phyloP scores from a whole-genome alignment of 2,113 vertebrate species.

The Oryzias melastigma region DNA sequence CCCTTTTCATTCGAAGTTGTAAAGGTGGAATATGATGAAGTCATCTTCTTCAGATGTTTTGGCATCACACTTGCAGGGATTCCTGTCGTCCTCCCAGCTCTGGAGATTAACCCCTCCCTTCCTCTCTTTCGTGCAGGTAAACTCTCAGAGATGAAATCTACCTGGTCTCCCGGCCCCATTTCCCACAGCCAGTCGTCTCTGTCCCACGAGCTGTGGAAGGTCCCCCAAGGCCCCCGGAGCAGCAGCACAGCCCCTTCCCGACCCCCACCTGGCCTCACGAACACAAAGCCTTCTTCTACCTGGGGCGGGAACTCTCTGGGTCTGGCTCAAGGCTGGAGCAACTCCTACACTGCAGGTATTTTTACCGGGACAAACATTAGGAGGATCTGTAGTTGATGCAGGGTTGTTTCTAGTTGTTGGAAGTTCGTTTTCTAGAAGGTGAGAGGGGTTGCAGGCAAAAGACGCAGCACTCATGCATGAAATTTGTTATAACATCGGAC shows the following conservation, averaged over 20 bases:
- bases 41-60: too few relatives aligned
- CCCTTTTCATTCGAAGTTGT: too few relatives aligned
- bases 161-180: conserved; percentile 92
- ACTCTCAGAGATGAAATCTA: conserved; percentile 96
- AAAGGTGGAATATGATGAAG: too few relatives aligned
- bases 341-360: conserved; percentile 89
- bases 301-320: conserved; percentile 91
- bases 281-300: conserved; percentile 92
- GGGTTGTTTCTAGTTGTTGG: too few relatives aligned
- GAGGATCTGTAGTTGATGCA: neutral
- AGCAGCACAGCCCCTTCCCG: conserved; percentile 87
- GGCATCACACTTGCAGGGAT: conserved; percentile 11
- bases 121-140: conserved; percentile 80
- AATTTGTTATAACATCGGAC: too few relatives aligned
- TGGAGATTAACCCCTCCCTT: neutral
- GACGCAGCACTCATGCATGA: too few relatives aligned
- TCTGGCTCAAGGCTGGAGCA: conserved; percentile 87
- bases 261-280: conserved; percentile 92
- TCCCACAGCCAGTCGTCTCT: conserved; percentile 91
- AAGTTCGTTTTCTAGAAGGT: too few relatives aligned
- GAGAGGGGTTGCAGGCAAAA: too few relatives aligned
- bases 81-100: conserved; percentile 8
- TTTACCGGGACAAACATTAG: neutral
- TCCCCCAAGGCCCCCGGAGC: conserved; percentile 85
- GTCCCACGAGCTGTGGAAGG: conserved; percentile 97